phyloP scores from a whole-genome alignment of 2,888 invertebrate genomes.

The Yponomeuta malinellus region DNA sequence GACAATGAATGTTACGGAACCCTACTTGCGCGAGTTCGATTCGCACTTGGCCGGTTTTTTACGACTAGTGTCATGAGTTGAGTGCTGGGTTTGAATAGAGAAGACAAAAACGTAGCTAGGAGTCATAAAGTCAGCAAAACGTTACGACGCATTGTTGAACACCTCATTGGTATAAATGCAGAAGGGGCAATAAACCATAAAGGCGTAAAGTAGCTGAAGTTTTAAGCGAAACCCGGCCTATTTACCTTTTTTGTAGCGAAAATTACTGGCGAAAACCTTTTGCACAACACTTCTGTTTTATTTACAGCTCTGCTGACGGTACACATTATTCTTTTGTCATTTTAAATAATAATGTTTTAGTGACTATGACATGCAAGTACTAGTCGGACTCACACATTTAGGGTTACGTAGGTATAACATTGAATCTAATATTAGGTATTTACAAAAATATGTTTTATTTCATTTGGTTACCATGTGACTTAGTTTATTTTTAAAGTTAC shows the following conservation, averaged over 20 bases:
- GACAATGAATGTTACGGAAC: no score
- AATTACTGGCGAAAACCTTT: neutral
- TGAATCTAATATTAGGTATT: no score
- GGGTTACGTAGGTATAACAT: no score
- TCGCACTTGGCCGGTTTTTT: neutral
- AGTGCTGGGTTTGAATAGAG: constrained; percentile 2
- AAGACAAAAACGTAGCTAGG: neutral
- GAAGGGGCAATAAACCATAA: constrained; percentile 39
- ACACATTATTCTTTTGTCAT: neutral
- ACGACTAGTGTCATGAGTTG: neutral
- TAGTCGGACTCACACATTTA: no score
- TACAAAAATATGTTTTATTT: no score
- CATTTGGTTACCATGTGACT: no score
- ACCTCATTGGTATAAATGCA: constrained; percentile 46
- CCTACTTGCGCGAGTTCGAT: no score
- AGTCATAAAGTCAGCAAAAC: constrained; percentile 40
- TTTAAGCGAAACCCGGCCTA: neutral
- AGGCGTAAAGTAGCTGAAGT: constrained; percentile 23
- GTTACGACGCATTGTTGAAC: constrained; percentile 53
- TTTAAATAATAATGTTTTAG: neutral
- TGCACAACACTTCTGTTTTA: neutral
- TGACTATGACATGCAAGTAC: no score
- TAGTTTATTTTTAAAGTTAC: no score
- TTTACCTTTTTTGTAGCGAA: neutral
- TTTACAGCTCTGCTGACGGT: neutral